Evolutionary conservation across 2,888 invertebrate species (phyloP), one percentile per base, ranked within the genome.

Genomic region (Neria commutata): DNA sequence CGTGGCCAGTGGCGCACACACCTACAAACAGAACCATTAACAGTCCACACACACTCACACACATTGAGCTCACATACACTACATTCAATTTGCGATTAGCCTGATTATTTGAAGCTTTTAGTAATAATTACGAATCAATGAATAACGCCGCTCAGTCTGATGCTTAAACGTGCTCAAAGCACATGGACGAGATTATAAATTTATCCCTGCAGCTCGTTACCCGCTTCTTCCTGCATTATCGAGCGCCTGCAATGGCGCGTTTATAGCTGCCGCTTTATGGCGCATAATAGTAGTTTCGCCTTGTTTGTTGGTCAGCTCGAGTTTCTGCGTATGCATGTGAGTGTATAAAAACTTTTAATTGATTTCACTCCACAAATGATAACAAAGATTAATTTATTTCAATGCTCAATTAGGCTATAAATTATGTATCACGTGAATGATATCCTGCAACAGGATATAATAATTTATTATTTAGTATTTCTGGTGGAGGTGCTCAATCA

Each of bases 81-180:
- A n/a, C n/a, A n/a, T 54, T 47, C 16, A 37, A 33, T 26, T 62
- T 54, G 60, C 61, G 62, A 66, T 68, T 64, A 65, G 58, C 65
- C 54, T 60, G 60, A 58, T 64, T 58, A 60, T 58, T 62, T 54
- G 21, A 63, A 62, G 66, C 73, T 69, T 67, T 70, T 67, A 67
- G 67, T 62, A 68, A 71, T 70, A 70, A 73, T 73, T 73, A 71
- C 69, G 67, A 72, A 72, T 69, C 69, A 71, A 72, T 71, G 70
- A 72, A 8, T 5, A 42, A 42, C 17, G 42, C 14, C 4, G 42
- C 6, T n/a, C 37, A 37, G n/a, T n/a, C 6, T 37, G 37, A 14
- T 37, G 42, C n/a, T 10, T 37, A n/a, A 4, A n/a, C 37, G 21
- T n/a, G n/a, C n/a, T 8, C 42, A 42, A 3, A 42, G 19, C 37